phyloP scores from a whole-genome alignment of 2,797 vertebrate species.

The Austrolebias charrua region DNA sequence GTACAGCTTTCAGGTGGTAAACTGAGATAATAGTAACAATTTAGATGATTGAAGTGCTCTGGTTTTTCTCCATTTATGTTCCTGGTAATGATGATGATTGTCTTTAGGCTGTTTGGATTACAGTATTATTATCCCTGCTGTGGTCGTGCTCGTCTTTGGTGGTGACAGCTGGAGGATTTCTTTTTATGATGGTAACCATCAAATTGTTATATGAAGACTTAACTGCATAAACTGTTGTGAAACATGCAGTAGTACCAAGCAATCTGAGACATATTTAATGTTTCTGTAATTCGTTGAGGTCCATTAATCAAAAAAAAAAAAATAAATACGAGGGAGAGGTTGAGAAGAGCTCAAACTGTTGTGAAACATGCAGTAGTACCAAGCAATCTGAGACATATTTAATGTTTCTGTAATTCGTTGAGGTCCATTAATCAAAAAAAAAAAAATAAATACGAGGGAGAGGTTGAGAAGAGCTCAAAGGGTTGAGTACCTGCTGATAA shows the following conservation, averaged over 20 bases:
- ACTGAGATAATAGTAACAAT: constrained; percentile 53
- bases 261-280: background rate
- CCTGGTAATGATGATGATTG: constrained; percentile 51
- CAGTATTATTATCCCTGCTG: constrained; percentile 40
- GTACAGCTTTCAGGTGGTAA: constrained; percentile 32
- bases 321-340: constrained; percentile 22
- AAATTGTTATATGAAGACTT: constrained; percentile 1
- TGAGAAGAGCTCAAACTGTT: constrained; percentile 35
- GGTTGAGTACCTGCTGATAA: constrained; percentile 51
- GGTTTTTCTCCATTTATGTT: constrained; percentile 36
- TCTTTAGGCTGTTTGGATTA: constrained; percentile 47
- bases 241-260: background rate
- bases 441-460: constrained; percentile 15
- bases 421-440: constrained; percentile 9
- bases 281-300: constrained; percentile 9
- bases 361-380: background rate
- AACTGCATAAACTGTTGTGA: background rate
- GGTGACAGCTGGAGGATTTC: constrained; percentile 6
- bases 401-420: constrained; percentile 7
- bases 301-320: constrained; percentile 12
- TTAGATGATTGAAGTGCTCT: constrained; percentile 47
- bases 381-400: background rate
- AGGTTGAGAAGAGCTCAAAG: constrained; percentile 40
- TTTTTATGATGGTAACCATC: constrained; percentile 14
- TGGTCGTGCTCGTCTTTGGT: constrained; percentile 23